A percentile compares a stretch with the other conserved stretches of the same genome.
These are phyloP conservation scores for Corvus cornix DNA, from an alignment of 2,113 vertebrate genomes.

Conservation along the genomic window DNA sequence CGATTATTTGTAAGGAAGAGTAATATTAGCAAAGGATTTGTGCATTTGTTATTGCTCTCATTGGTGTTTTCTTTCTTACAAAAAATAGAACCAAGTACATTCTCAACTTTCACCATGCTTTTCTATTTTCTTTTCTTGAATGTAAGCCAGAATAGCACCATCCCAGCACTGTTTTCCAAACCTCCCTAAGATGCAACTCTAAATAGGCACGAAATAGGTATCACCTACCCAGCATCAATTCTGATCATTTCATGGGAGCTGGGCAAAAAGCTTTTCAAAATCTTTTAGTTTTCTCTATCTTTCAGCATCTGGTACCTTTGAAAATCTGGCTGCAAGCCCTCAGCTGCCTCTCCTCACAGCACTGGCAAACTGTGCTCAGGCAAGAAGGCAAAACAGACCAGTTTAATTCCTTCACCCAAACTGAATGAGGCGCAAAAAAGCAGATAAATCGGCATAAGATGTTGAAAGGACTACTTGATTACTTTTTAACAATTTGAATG, in stretches of 20 bases:
- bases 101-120: background rate
- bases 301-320: background rate
- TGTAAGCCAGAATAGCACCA: background rate
- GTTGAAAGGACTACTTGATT: background rate
- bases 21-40: background rate
- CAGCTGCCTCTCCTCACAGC: conserved; percentile 1
- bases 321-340: background rate
- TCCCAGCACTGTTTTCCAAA: background rate
- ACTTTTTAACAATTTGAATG: background rate
- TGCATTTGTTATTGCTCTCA: background rate
- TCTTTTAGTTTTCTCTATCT: background rate
- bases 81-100: background rate
- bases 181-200: background rate
- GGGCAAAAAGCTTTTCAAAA: background rate
- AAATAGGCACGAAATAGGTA: background rate
- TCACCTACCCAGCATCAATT: background rate
- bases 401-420: background rate
- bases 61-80: background rate
- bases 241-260: background rate
- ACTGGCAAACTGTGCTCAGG: background rate
- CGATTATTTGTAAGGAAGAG: background rate
- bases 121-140: background rate
- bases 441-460: background rate
- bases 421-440: conserved; percentile 10
- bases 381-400: conserved; percentile 7